These are phyloP conservation scores for Myotis davidii DNA, from an alignment of 2,113 vertebrate species.

Conservation along the genomic window DNA sequence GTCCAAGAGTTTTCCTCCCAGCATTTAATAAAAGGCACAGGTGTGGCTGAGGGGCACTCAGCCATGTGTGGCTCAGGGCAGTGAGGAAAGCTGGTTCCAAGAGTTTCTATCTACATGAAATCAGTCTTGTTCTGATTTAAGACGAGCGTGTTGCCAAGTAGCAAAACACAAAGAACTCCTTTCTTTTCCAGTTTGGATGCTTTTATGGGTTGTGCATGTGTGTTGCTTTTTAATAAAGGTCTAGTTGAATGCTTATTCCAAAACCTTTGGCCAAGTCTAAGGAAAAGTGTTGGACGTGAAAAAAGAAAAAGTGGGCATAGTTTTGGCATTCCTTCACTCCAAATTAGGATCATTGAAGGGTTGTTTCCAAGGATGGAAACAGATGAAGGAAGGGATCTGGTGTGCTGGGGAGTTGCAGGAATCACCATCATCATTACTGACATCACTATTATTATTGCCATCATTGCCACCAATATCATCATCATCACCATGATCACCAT, in stretches of 20 bases:
- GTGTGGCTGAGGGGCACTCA: background rate
- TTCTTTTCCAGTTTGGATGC: background rate
- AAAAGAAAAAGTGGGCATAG: background rate
- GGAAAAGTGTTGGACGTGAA: background rate
- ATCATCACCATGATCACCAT: background rate
- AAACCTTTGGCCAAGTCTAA: background rate
- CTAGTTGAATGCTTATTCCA: background rate
- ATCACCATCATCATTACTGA: background rate
- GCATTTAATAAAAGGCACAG: slow-evolving; percentile 26
- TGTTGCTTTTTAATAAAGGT: background rate
- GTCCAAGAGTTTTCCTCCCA: background rate
- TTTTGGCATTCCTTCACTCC: background rate
- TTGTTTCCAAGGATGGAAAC: background rate
- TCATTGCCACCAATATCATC: background rate
- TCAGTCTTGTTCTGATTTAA: slow-evolving; percentile 47
- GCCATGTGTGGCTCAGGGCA: slow-evolving; percentile 23
- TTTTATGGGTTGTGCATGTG: background rate
- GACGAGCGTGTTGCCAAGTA: background rate
- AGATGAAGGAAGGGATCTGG: background rate
- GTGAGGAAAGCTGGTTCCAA: background rate
- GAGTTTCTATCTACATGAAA: background rate
- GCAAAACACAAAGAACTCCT: background rate
- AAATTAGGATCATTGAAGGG: background rate
- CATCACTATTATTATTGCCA: background rate
- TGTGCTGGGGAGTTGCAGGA: background rate